Evolutionary conservation across 92 coral and sea anemone species (phyloP).

Genomic region (Umimayanthus kanabou): DNA sequence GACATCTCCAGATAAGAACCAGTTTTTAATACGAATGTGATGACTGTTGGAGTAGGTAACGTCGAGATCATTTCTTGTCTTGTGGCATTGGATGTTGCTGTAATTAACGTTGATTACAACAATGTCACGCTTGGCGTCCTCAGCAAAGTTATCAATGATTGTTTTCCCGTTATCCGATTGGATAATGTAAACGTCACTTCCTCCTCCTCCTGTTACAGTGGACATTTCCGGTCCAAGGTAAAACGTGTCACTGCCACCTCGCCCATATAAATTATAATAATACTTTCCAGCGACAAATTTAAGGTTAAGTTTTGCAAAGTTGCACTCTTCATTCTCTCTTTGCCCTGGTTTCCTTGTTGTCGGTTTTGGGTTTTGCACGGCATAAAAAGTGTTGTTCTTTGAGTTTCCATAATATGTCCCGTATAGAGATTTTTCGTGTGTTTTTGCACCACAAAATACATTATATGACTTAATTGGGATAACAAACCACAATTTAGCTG

Average conservation of each 20-base stretch:
- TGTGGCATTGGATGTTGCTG: constrained; percentile 41
- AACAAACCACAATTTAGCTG: too few relatives aligned
- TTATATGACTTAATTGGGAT: constrained; percentile 46
- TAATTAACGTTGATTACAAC: constrained; percentile 49
- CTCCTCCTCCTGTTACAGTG: constrained; percentile 55
- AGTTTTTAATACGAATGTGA: constrained; percentile 61
- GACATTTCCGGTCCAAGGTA: constrained; percentile 64
- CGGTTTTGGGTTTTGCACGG: constrained; percentile 35
- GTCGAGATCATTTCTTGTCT: constrained; percentile 40
- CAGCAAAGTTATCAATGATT: constrained; percentile 62
- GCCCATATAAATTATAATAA: constrained; percentile 61
- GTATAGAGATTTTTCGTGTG: neutral
- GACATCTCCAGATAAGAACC: constrained; percentile 53
- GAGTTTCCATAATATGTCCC: constrained; percentile 49
- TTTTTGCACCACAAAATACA: constrained; percentile 47
- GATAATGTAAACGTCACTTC: constrained; percentile 52
- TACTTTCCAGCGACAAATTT: constrained; percentile 41
- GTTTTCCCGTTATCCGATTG: constrained; percentile 57
- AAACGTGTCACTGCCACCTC: constrained; percentile 63
- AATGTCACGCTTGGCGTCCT: constrained; percentile 20
- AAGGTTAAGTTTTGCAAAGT: too few relatives aligned
- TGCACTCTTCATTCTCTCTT: too few relatives aligned
- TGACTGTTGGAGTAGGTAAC: constrained; percentile 51
- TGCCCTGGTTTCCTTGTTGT: too few relatives aligned
- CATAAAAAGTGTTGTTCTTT: constrained; percentile 38